Base-by-base conservation (phyloP, 2,797 vertebrate species). In the Lithobates pipiens region DNA sequence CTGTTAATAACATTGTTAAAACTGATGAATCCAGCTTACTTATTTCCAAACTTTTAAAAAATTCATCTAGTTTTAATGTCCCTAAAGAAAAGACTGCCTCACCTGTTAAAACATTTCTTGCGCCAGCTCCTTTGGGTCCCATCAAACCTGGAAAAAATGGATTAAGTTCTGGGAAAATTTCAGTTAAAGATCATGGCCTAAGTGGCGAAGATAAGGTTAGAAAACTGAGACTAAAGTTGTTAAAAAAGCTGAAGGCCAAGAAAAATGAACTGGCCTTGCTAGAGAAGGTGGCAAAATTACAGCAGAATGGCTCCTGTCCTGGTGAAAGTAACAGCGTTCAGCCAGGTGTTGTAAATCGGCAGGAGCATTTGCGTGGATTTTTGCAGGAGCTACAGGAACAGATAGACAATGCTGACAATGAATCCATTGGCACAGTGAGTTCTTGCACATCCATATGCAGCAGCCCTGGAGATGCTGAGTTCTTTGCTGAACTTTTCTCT, bases 211-310 rank as follows among this genome's bases (percentile, higher is more conserved):
- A 90, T 46, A 91, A 94, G 85, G 95, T 96, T 8, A 96, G 95
- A 39, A 92, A 91, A 29, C 96, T 99, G 84, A 92, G 98, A 63
- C 89, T 95, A 5, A 97, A 96, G 89, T 94, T 99, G 21, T 88
- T 97, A 46, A 98, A 97, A 92, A 96, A 97, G 69, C 94, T 99
- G 6, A 97, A 97, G 84, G 95, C 96, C 15, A 99, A 98, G 92
- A 99, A 98, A 91, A 96, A 96, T 91, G 96, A 96, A 88, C 92
- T 99, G 11, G 96, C 95, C 1, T 93, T 95, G 6, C 90, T 99
- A 61, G 95, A 97, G 50, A 88, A 90, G 50, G 74, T 97, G 75
- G 90, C 88, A 72, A 90, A 83, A 42, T 87, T 91, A 88, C 90
- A 91, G 76, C 68, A 69, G 1, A 89, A 81, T 39, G 85, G 32